Base-by-base conservation (phyloP, 2,797 vertebrate species). In the Sebastes trivittatus region DNA sequence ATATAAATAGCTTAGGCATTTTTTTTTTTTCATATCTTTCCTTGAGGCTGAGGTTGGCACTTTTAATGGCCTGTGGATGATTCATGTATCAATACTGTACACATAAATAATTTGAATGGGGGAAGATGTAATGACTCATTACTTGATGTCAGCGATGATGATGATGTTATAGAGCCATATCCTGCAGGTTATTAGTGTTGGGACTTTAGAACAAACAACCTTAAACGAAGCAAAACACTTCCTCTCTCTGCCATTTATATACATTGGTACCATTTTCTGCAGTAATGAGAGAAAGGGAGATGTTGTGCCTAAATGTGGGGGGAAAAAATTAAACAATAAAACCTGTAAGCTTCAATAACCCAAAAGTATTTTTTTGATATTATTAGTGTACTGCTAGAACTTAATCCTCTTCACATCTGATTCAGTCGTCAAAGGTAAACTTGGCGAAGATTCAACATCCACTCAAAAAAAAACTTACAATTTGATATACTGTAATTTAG, bases 101-200 rank as follows among this genome's bases (percentile, higher is more conserved):
- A 76, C 77, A 89, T 82, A 76, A 83, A 89, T 89, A 71, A 80
- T 86, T 75, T 68, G 63, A 80, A 89, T 83, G 60, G 58, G 32
- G 56, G n/a, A 69, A 77, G 55, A 67, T 80, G 73, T 85, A 70
- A 80, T 75, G 75, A 81, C 77, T 87, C 76, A 74, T 89, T 85
- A 83, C 79, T 72, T 73, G 66, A 78, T 78, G 78, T 70, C 7
- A 29, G 22, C 32, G 5, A 29, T 27, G 27, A 27, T 29, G 64
- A 81, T 81, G 58, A 72, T 77, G 81, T 84, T 78, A 38, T 71
- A 49, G 87, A 87, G 81, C 72, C 61, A 84, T 71, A 73, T 87
- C 20, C 55, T 54, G 49, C 52, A 77, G 70, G 67, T 82, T 85
- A 66, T 87, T 84, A 69, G 38, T 52, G 23, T 60, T 77, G 46